Conservation (phyloP, 2,797 vertebrate genomes). For the Catamblyrhynchus diadema region DNA sequence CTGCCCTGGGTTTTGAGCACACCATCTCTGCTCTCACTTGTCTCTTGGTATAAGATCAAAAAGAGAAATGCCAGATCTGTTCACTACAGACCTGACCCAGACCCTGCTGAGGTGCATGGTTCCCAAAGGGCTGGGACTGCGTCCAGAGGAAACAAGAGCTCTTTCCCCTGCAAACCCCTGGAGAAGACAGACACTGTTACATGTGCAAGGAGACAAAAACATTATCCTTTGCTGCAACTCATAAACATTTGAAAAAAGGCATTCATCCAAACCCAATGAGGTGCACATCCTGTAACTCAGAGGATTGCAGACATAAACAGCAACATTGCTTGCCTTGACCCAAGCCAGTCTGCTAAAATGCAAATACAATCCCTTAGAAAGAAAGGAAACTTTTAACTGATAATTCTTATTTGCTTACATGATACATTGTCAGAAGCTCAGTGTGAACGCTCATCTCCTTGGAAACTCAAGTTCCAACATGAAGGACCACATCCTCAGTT, state of each 20-base stretch:
- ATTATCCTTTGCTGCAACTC: not conserved
- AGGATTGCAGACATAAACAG: not conserved
- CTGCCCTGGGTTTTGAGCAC: not conserved
- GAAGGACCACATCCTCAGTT: not conserved
- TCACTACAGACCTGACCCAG: not conserved
- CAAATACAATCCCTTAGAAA: not conserved
- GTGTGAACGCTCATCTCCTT: not conserved
- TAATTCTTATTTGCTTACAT: not conserved
- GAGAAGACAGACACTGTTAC: not conserved
- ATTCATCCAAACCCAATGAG: not conserved
- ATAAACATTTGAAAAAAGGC: not conserved
- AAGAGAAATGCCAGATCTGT: not conserved
- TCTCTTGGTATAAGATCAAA: not conserved
- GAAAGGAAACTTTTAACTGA: not conserved
- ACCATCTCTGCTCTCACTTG: not conserved
- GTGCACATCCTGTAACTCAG: not conserved
- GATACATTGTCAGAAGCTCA: not conserved
- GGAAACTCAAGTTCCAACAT: not conserved
- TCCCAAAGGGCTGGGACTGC: not conserved
- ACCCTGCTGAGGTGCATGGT: fast-evolving
- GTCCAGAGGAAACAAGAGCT: not conserved
- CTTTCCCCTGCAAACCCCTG: not conserved
- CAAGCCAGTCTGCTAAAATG: not conserved
- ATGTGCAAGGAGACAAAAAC: not conserved
- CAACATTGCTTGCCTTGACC: not conserved